Percentiles rank a stretch among this genome's conserved stretches.
Evolutionary conservation across 1,140 invertebrate species (phyloP).

Genomic region (Parasteatoda tepidariorum): DNA sequence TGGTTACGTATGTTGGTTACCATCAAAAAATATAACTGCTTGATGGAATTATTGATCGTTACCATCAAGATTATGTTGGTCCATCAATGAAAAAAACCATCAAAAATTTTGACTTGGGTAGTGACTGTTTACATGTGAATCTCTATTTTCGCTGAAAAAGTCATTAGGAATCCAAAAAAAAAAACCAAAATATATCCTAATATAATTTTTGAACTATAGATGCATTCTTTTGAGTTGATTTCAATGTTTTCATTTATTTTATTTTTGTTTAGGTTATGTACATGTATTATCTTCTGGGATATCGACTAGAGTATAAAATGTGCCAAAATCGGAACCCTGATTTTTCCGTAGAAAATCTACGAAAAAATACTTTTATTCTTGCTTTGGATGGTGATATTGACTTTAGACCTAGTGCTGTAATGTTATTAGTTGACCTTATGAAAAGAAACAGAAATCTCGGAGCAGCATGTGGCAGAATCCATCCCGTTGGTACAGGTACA

Average conservation of each 20-base stretch:
- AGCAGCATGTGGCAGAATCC: conserved; percentile 97
- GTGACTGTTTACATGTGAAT: no score
- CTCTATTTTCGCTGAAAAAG: no score
- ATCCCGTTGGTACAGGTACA: conserved; percentile 93
- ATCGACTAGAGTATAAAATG: conserved; percentile 74
- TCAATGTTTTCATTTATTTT: not conserved
- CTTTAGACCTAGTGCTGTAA: conserved; percentile 95
- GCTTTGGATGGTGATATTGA: conserved; percentile 98
- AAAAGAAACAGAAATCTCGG: conserved; percentile 98
- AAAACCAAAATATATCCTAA: no score
- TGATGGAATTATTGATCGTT: no score
- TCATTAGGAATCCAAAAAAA: no score
- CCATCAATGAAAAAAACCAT: no score
- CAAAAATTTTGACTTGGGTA: no score
- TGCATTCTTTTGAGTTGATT: not conserved
- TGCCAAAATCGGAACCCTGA: conserved; percentile 83
- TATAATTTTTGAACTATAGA: not conserved
- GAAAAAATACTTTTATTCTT: conserved; percentile 90
- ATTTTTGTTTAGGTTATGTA: conserved; percentile 83
- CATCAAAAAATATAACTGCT: no score
- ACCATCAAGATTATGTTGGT: no score
- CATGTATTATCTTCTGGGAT: conserved; percentile 97
- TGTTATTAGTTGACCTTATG: conserved; percentile 95
- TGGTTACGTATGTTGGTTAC: no score
- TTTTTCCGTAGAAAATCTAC: conserved; percentile 66